phyloP scores from a whole-genome alignment of 1,140 invertebrate species.

The Condylostylus longicornis region DNA sequence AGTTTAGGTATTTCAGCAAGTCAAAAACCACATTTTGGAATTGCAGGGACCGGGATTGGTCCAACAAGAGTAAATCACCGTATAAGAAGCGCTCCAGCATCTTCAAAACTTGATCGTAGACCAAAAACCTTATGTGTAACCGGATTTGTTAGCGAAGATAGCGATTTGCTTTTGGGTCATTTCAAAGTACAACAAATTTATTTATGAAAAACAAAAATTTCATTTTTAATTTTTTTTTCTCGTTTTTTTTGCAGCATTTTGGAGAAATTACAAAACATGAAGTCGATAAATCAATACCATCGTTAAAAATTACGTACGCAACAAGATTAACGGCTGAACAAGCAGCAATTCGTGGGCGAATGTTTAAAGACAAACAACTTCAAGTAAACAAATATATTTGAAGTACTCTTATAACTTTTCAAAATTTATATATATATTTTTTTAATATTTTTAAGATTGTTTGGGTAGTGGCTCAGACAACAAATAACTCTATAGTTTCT shows the following conservation, averaged over 20 bases:
- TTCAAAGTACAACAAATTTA: conserved; percentile 20
- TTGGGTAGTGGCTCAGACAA: too few species aligned
- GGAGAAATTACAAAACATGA: conserved; percentile 31
- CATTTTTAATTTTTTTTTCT: too few species aligned
- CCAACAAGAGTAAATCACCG: neutral
- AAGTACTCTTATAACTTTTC: neutral
- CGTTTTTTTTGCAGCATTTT: conserved; percentile 18
- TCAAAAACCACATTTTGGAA: conserved; percentile 9
- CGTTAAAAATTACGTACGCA: conserved; percentile 27
- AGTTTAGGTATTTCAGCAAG: conserved; percentile 15
- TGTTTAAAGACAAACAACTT: conserved; percentile 29
- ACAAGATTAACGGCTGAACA: conserved; percentile 31
- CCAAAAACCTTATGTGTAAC: conserved; percentile 28
- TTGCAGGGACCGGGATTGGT: neutral
- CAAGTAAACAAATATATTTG: conserved; percentile 13
- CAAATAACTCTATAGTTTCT: too few species aligned
- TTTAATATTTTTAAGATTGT: conserved; percentile 14
- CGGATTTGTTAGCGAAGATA: conserved; percentile 26
- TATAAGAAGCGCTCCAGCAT: neutral
- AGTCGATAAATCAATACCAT: conserved; percentile 28
- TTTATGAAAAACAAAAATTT: too few species aligned
- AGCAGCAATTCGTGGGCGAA: conserved; percentile 28
- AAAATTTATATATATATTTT: neutral
- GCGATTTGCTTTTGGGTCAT: conserved; percentile 29
- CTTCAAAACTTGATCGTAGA: conserved; percentile 18